Evolutionary conservation across 2,888 invertebrate species (phyloP).

Genomic region (Choreutis nemorana): DNA sequence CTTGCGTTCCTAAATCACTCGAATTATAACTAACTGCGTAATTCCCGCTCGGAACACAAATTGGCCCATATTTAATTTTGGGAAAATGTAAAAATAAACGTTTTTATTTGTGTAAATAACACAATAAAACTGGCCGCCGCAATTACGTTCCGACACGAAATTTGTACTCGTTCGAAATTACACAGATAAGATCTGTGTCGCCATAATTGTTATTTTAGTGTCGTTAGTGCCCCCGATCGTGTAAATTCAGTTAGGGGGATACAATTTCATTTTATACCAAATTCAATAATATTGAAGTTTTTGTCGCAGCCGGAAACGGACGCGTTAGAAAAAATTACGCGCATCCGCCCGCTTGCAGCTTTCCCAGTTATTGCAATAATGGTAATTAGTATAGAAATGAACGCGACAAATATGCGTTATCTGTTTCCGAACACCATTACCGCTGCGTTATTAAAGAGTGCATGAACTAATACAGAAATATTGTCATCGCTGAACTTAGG

Average conservation of each 20-base stretch:
- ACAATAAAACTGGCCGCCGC: constrained; percentile 56
- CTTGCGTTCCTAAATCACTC: constrained; percentile 30
- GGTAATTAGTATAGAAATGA: constrained; percentile 36
- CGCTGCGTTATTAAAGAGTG: constrained; percentile 28
- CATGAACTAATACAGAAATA: constrained; percentile 19
- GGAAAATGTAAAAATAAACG: constrained; percentile 67
- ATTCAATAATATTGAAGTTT: constrained; percentile 43
- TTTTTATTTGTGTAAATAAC: constrained; percentile 68
- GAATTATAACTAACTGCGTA: constrained; percentile 46
- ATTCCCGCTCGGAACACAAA: constrained; percentile 41
- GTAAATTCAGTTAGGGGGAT: constrained; percentile 61
- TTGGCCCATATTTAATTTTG: constrained; percentile 65
- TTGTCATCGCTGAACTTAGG: too few species aligned
- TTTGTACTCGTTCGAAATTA: constrained; percentile 53
- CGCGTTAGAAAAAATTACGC: constrained; percentile 58
- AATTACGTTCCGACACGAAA: constrained; percentile 44
- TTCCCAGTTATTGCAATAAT: constrained; percentile 46
- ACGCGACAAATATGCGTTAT: constrained; percentile 23
- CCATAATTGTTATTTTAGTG: constrained; percentile 58
- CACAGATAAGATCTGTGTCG: constrained; percentile 56
- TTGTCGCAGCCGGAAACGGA: constrained; percentile 48
- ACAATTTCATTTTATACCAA: constrained; percentile 36
- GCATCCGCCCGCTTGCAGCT: constrained; percentile 40
- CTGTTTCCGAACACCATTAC: constrained; percentile 19
- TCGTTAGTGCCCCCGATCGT: constrained; percentile 56